Evolutionary conservation across 2,113 vertebrate genomes (phyloP).

Genomic region (Spea bombifrons): DNA sequence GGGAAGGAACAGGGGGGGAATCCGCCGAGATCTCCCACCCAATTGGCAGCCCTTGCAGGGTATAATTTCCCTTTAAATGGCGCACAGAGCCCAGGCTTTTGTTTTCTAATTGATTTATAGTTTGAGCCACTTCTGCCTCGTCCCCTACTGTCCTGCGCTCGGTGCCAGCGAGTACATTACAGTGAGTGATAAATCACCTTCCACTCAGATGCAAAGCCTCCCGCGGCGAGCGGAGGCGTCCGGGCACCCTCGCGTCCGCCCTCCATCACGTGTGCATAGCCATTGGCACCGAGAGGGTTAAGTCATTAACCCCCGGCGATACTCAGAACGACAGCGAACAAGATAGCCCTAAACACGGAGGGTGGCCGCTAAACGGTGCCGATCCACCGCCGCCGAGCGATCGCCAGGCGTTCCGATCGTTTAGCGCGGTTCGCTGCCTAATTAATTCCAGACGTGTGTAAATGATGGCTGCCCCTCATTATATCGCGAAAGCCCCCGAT

Average conservation of each 20-base stretch:
- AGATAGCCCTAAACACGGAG: no score
- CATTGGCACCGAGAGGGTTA: no score
- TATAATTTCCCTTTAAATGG: constrained; percentile 76
- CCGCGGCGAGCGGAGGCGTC: constrained; percentile 54
- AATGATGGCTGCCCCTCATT: constrained; percentile 55
- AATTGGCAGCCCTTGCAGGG: constrained; percentile 68
- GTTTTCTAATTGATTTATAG: constrained; percentile 87
- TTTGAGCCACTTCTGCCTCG: constrained; percentile 71
- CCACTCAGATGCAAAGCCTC: constrained; percentile 74
- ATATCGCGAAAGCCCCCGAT: constrained; percentile 62
- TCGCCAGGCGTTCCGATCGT: no score
- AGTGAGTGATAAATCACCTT: constrained; percentile 76
- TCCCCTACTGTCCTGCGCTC: constrained; percentile 65
- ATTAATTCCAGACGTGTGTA: constrained; percentile 40
- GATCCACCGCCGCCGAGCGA: no score
- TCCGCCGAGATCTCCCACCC: constrained; percentile 67
- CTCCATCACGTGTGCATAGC: background rate
- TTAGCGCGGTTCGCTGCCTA: background rate
- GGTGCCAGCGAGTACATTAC: constrained; percentile 75
- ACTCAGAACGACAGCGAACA: no score
- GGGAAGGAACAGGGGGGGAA: constrained; percentile 40
- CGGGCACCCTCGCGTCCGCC: background rate
- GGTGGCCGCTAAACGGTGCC: no score
- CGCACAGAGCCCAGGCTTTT: constrained; percentile 72
- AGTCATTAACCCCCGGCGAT: no score